A percentile compares a stretch with the other conserved stretches of the same genome.
Evolutionary conservation across 2,113 vertebrate species (phyloP).

Genomic region (Anthoscopus minutus): DNA sequence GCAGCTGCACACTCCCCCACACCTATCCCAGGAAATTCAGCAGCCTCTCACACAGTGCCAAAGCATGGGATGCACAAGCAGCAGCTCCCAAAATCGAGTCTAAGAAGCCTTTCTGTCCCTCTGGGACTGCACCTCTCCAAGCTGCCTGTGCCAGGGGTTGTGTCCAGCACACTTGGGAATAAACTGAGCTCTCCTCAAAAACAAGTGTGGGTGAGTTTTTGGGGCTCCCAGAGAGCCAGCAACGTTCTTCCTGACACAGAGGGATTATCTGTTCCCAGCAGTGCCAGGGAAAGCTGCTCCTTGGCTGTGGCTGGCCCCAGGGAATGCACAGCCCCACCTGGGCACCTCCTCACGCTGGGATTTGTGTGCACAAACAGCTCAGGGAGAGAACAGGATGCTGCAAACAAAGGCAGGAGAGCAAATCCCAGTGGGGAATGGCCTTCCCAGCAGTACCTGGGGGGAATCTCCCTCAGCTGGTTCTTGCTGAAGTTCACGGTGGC

Average conservation of each 20-base stretch:
- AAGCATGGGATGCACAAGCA: neutral
- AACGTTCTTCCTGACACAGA: neutral
- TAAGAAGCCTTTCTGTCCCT: neutral
- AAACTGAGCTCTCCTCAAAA: neutral
- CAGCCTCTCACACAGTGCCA: neutral
- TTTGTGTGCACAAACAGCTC: neutral
- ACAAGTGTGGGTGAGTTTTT: neutral
- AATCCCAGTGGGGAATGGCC: fast-evolving
- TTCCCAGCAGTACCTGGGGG: conserved; percentile 74
- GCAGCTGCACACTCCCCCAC: neutral
- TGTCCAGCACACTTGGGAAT: neutral
- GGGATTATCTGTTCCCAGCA: neutral
- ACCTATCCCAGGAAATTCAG: neutral
- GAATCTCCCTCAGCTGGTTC: conserved; percentile 83
- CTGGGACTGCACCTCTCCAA: neutral
- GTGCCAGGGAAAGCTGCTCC: neutral
- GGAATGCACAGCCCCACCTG: neutral
- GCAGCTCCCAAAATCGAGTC: neutral
- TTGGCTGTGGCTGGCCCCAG: neutral
- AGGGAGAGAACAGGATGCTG: neutral
- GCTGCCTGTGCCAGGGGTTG: neutral
- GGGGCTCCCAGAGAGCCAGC: neutral
- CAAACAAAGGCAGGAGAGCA: neutral
- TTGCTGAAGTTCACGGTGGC: conserved; percentile 86
- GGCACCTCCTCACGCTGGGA: fast-evolving